These are phyloP conservation scores for Actinostola sp. DNA, from an alignment of 92 coral and sea anemone species.

Conservation along the genomic window DNA sequence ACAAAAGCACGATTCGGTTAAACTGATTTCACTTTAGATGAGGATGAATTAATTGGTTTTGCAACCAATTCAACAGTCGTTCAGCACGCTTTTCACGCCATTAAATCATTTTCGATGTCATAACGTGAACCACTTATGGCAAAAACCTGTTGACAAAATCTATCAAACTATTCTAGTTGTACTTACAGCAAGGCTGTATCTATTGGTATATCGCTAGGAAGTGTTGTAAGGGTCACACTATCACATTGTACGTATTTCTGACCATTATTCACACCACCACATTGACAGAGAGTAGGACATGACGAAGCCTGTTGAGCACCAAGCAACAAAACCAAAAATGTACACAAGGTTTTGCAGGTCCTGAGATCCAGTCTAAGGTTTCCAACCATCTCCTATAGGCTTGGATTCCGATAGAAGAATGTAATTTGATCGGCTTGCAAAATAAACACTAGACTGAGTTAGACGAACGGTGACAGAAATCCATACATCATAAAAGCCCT, in stretches of 20 bases:
- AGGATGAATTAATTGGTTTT: background rate
- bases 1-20: background rate
- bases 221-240: constrained; percentile 9
- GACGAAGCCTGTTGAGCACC: background rate
- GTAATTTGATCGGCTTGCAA: constrained; percentile 25
- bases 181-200: constrained; percentile 32
- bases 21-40: too few relatives aligned
- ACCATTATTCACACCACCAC: constrained; percentile 3
- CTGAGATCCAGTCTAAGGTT: constrained; percentile 5
- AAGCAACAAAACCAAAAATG: background rate
- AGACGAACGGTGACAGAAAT: constrained; percentile 27
- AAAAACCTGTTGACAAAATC: background rate
- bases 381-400: constrained; percentile 15
- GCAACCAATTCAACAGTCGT: background rate
- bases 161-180: constrained; percentile 5
- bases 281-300: constrained; percentile 19
- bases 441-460: constrained; percentile 22
- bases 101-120: background rate
- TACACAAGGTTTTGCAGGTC: background rate
- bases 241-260: constrained; percentile 14
- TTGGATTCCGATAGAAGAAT: constrained; percentile 13
- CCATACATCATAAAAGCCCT: constrained; percentile 1
- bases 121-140: background rate
- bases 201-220: constrained; percentile 25
- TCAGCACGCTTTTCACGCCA: constrained; percentile 7